Evolutionary conservation across 2,888 invertebrate genomes (phyloP).

Genomic region (Nomada goodeniana): DNA sequence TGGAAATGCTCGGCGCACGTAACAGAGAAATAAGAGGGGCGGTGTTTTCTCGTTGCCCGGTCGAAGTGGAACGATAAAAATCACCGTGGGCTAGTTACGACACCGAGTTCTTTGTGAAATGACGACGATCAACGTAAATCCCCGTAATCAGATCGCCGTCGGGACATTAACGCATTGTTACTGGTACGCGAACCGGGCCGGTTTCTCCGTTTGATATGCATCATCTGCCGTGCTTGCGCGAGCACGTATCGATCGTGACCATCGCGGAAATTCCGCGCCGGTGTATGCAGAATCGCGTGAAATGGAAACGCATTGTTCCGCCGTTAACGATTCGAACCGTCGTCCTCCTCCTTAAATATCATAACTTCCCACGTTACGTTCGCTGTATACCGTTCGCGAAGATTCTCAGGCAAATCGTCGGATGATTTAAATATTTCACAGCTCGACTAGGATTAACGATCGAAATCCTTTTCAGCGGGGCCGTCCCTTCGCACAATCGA

Average conservation of each 20-base stretch:
- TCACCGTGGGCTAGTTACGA: slow-evolving; percentile 29
- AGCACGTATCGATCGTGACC: slow-evolving; percentile 41
- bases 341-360: slow-evolving; percentile 43
- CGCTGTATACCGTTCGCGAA: slow-evolving; percentile 35
- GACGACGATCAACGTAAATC: slow-evolving; percentile 47
- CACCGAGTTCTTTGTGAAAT: slow-evolving; percentile 41
- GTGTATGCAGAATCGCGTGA: slow-evolving; percentile 56
- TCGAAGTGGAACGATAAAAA: slow-evolving; percentile 37
- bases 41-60: not conserved
- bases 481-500: slow-evolving; percentile 9
- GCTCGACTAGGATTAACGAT: no score
- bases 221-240: slow-evolving; percentile 36
- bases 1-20: slow-evolving; percentile 20
- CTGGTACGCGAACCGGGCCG: not conserved
- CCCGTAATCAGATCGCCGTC: slow-evolving; percentile 44
- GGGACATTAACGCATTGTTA: slow-evolving; percentile 55
- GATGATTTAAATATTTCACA: not conserved
- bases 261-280: slow-evolving; percentile 51
- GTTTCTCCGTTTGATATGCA: slow-evolving; percentile 54
- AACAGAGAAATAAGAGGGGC: not conserved
- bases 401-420: slow-evolving; percentile 49
- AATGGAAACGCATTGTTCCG: slow-evolving; percentile 63
- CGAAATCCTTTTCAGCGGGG: no score
- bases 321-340: slow-evolving; percentile 22
- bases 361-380: slow-evolving; percentile 62